phyloP scores from a whole-genome alignment of 2,888 invertebrate genomes.

The Plebejus anna region DNA sequence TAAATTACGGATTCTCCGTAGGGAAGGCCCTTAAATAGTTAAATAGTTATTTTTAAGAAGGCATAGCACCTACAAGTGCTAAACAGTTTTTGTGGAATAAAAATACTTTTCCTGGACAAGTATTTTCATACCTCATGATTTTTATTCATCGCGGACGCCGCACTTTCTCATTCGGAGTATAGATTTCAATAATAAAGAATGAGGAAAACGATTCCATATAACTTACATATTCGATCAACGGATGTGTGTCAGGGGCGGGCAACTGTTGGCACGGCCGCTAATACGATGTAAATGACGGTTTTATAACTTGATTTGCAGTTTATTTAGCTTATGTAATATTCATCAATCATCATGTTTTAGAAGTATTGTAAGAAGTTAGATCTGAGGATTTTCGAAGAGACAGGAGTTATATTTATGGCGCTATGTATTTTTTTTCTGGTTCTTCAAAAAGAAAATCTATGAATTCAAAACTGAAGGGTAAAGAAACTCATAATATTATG shows the following conservation, averaged over 20 bases:
- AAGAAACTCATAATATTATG: no score
- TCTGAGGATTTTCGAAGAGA: no score
- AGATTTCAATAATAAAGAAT: not conserved
- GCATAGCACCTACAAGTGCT: no score
- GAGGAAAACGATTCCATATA: not conserved
- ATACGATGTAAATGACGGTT: constrained; percentile 1
- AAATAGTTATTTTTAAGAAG: no score
- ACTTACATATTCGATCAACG: not conserved
- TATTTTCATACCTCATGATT: not conserved
- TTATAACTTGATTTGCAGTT: constrained; percentile 7
- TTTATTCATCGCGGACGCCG: not conserved
- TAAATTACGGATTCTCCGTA: no score
- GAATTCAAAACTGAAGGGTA: no score
- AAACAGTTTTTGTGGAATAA: not conserved
- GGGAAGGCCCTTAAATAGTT: no score
- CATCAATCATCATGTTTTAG: no score
- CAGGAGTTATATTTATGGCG: no score
- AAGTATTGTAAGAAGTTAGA: no score
- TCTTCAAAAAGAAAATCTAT: no score
- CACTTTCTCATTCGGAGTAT: not conserved
- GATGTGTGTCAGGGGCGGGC: not conserved
- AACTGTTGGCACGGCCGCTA: not conserved
- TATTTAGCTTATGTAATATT: not conserved
- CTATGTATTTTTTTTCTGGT: no score
- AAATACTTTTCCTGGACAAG: not conserved